Conservation (phyloP, 2,888 invertebrate species). For the Xylophagus ater region DNA sequence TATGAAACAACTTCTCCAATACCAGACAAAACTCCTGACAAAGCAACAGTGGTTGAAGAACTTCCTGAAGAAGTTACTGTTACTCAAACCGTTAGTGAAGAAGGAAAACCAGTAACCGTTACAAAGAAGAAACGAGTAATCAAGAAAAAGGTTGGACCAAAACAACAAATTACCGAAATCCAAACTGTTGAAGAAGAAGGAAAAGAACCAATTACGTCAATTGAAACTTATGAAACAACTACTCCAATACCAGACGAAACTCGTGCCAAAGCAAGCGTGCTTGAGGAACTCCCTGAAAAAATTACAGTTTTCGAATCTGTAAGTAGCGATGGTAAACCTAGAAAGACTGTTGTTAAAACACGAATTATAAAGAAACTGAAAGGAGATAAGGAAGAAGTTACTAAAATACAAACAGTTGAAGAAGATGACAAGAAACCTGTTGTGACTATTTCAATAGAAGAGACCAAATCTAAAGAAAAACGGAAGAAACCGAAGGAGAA, state of each 20-base stretch:
- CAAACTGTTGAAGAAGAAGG: constrained; percentile 30
- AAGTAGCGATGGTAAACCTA: constrained; percentile 27
- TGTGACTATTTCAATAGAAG: constrained; percentile 25
- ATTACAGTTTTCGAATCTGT: constrained; percentile 15
- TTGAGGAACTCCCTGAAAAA: constrained; percentile 32
- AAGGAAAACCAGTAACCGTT: constrained; percentile 33
- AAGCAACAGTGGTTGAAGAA: constrained; percentile 22
- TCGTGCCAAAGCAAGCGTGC: constrained; percentile 6
- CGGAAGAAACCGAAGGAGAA: too few relatives aligned
- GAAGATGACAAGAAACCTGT: constrained; percentile 30
- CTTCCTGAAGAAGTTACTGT: constrained; percentile 24
- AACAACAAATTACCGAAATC: constrained; percentile 30
- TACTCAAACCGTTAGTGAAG: constrained; percentile 25
- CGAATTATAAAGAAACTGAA: constrained; percentile 31
- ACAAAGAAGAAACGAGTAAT: constrained; percentile 26
- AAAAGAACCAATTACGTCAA: constrained; percentile 33
- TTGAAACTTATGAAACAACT: constrained; percentile 24
- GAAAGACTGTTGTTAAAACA: constrained; percentile 23
- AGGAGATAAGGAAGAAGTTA: constrained; percentile 32
- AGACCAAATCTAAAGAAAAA: too few relatives aligned
- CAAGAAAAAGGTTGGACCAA: constrained; percentile 22
- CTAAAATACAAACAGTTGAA: constrained; percentile 32
- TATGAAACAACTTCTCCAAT: constrained; percentile 20
- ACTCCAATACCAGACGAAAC: constrained; percentile 15
- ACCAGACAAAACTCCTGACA: constrained; percentile 19